Evolutionary conservation across 2,888 invertebrate species (phyloP), one percentile per base, ranked within the genome.

Genomic region (Troglohyphantes excavatus): DNA sequence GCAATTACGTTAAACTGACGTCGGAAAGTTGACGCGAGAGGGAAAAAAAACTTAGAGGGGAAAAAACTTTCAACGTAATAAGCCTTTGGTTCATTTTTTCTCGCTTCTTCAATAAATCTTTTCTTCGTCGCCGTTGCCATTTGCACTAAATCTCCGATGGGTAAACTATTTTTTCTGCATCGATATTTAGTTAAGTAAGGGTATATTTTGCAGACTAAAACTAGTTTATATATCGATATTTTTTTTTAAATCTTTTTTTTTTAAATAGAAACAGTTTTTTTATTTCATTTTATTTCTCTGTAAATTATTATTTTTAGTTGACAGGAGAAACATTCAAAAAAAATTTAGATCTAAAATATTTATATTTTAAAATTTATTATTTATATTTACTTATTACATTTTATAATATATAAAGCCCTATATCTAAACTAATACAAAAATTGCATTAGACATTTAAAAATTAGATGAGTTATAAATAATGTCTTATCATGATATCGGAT

Each of bases 1-100:
- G 68, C 68, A 68, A 68, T 68, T 68, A 68, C 68, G 68, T 68
- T 68, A 68, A 39, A 68, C 68, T 33, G 68, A 68, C 68, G 68
- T 33, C 7, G 13, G 39, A 21, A n/a, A 21, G 21, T 21, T 33
- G 13, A 33, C 11, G 19, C n/a, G 33, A 68, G 33, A 67, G 39
- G 13, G 13, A 13, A 39, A 39, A 39, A 53, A 46, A 46, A 46
- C 2, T 13, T 46, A 46, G 17, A 17, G 2, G 9, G 11, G 11
- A 46, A 46, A 53, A 53, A 53, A 21, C 7, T 7, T 6, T 33
- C 9, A 19, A 21, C 6, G 33, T 19, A 68, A 68, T 68, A 68
- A 39, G 21, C 53, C 21, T 27, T 21, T 7, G 33, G 6, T 68
- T 33, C 68, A 11, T 68, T 68, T 68, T 68, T 11, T 9, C 39